These are phyloP conservation scores for Ochropacha duplaris DNA, from an alignment of 2,888 invertebrate genomes.

Conservation along the genomic window DNA sequence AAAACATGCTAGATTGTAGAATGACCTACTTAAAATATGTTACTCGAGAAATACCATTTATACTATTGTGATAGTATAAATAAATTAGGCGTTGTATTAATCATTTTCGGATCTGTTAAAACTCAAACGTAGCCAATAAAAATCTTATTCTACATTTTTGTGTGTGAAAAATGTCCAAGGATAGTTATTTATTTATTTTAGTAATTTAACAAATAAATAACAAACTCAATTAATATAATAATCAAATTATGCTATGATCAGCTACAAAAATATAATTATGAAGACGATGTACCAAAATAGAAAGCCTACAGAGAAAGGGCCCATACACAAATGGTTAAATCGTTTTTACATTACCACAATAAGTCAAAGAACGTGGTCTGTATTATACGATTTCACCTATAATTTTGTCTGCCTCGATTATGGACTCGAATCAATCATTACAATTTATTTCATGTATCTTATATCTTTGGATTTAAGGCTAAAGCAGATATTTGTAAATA, in stretches of 20 bases:
- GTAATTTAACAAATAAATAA: too few species aligned
- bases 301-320: constrained; percentile 66
- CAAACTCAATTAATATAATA: background rate
- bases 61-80: too few species aligned
- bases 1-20: background rate
- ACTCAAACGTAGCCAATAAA: background rate
- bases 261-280: background rate
- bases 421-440: constrained; percentile 40
- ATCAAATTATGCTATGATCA: background rate
- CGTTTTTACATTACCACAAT: constrained; percentile 57
- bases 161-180: too few species aligned
- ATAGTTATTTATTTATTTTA: too few species aligned
- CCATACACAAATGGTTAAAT: constrained; percentile 34
- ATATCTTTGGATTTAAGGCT: too few species aligned
- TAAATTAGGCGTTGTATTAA: background rate
- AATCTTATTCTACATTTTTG: too few species aligned
- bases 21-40: background rate
- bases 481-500: background rate
- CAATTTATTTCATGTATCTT: background rate
- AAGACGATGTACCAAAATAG: constrained; percentile 42
- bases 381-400: constrained; percentile 61
- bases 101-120: background rate
- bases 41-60: background rate
- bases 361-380: constrained; percentile 53
- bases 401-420: constrained; percentile 54